Evolutionary conservation across 2,797 vertebrate genomes (phyloP).

Genomic region (Pangasius mekongensis): DNA sequence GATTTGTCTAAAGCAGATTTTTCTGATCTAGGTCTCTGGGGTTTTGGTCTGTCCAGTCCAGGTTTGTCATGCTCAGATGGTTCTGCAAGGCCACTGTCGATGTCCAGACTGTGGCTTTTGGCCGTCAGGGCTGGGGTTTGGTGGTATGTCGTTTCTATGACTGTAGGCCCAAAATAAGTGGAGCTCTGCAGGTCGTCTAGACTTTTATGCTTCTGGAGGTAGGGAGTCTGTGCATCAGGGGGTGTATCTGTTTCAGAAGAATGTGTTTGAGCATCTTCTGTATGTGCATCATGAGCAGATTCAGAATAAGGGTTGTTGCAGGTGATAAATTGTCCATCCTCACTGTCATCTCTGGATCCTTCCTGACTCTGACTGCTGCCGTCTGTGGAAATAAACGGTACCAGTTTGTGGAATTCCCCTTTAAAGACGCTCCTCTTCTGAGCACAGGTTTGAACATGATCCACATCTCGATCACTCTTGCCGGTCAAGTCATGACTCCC

Average conservation of each 20-base stretch:
- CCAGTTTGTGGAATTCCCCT: conserved; percentile 90
- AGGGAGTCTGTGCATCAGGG: conserved; percentile 69
- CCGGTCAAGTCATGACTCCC: conserved; percentile 68
- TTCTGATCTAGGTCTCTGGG: conserved; percentile 60
- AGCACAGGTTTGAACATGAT: conserved; percentile 77
- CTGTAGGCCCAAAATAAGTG: conserved; percentile 92
- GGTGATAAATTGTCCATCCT: conserved; percentile 66
- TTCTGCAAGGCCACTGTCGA: conserved; percentile 72
- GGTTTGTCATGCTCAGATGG: conserved; percentile 24
- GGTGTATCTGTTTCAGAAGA: conserved; percentile 73
- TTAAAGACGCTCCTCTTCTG: conserved; percentile 91
- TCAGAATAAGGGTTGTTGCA: conserved; percentile 58
- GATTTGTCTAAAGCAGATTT: conserved; percentile 73
- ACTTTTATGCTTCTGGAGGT: conserved; percentile 89
- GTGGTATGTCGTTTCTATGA: conserved; percentile 72
- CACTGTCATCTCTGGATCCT: conserved; percentile 49
- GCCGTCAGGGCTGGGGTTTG: conserved; percentile 76
- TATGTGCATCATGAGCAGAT: conserved; percentile 67
- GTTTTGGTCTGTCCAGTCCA: conserved; percentile 17
- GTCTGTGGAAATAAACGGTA: conserved; percentile 82
- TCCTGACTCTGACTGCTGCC: conserved; percentile 68
- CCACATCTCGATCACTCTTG: conserved; percentile 72
- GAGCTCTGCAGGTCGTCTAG: conserved; percentile 93
- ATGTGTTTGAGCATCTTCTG: conserved; percentile 85
- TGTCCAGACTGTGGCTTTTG: conserved; percentile 95